Base-by-base conservation (phyloP, 2,888 invertebrate genomes). In the Blastobasis adustella region DNA sequence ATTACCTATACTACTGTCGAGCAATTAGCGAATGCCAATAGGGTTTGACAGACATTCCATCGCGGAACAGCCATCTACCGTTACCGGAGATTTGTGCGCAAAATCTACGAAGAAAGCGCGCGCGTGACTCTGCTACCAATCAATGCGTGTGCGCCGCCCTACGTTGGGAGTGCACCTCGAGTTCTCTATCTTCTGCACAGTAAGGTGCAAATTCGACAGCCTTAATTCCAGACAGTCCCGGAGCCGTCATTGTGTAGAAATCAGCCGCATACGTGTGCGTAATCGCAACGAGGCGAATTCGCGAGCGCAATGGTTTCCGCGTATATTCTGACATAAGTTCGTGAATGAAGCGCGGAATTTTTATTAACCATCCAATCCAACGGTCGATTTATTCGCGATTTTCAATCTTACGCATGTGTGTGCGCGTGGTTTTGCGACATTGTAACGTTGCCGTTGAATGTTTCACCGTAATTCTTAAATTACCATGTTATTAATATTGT, bases 71-170 rank as follows among this genome's bases (percentile, higher is more conserved):
- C 67, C 71, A 70, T 72, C 73, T 79, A 84, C 87, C 87, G 87
- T 87, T 87, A 87, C 67, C 72, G 64, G 69, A 76, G 79, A 80
- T 84, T 85, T 76, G 82, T 83, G 79, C 79, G 83, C 84, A 80
- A 87, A 84, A 83, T 80, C 69, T 78, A 74, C 77, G 79, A 86
- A 84, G 87, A 86, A 86, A 86, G 86, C 85, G 77, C 67, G 78
- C 76, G 74, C 87, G 85, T 86, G 87, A 83, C 77, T 67, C 54
- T 75, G 71, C 74, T 86, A 65, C 73, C 62, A 73, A 85, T 70
- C 60, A 61, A 71, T 66, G 75, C 73, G 71, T 77, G 71, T 67
- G 72, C 63, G 56, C 53, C 58, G 54, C 54, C 62, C 55, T 59
- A 54, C 58, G 54, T 53, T 58, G 60, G 23, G 56, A 59, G 55